A percentile compares a stretch with the other conserved stretches of the same genome.
Evolutionary conservation across 1,140 invertebrate genomes (phyloP).

Genomic region (Ectropis grisescens): DNA sequence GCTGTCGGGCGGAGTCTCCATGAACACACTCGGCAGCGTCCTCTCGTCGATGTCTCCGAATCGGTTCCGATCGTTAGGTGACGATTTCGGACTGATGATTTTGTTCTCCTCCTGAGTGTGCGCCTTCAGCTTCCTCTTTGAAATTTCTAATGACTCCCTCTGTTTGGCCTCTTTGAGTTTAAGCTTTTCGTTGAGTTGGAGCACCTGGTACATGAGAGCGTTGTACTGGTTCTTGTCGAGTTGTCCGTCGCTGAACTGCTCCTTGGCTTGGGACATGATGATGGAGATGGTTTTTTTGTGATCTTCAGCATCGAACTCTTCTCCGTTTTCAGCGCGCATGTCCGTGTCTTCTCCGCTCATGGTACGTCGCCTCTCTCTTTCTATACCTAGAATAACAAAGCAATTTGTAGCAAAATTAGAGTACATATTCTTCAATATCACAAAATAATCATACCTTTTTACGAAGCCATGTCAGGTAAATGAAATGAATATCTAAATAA

Average conservation of each 20-base stretch:
- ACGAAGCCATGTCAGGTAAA: not conserved
- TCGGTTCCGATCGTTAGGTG: constrained; percentile 34
- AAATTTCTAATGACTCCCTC: constrained; percentile 71
- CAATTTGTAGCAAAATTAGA: no score
- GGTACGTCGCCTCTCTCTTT: constrained; percentile 48
- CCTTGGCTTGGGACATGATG: constrained; percentile 87
- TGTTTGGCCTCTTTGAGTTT: constrained; percentile 83
- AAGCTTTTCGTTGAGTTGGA: constrained; percentile 83
- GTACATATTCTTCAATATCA: not conserved
- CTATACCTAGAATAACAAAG: constrained; percentile 34
- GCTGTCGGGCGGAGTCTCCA: constrained; percentile 26
- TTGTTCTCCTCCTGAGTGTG: constrained; percentile 57
- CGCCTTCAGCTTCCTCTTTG: constrained; percentile 50
- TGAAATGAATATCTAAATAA: no score
- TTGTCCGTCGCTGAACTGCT: constrained; percentile 80
- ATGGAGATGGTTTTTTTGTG: constrained; percentile 78
- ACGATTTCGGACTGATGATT: constrained; percentile 43
- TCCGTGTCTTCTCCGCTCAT: constrained; percentile 66
- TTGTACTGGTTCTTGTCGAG: constrained; percentile 86
- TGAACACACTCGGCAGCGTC: constrained; percentile 26
- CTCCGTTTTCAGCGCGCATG: constrained; percentile 59
- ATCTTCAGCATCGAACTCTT: constrained; percentile 70
- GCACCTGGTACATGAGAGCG: constrained; percentile 81
- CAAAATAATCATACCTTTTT: not conserved
- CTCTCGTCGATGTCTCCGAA: constrained; percentile 70